Conservation (phyloP, 2,113 vertebrate genomes). For the Apeltes quadracus region DNA sequence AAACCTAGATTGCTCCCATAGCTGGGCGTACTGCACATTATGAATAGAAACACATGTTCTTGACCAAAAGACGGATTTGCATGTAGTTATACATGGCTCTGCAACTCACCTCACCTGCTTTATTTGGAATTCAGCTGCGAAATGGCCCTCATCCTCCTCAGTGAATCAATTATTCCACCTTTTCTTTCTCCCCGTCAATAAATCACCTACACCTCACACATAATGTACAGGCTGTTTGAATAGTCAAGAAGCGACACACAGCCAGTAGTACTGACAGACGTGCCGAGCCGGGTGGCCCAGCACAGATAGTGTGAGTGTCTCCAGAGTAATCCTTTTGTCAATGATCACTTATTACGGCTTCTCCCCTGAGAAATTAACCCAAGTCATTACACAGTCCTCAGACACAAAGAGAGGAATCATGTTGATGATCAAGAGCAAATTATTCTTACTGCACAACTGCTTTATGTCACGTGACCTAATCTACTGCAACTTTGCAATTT, state of each 20-base stretch:
- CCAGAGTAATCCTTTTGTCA: conserved; percentile 66
- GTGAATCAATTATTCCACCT: background rate
- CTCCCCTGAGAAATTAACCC: conserved; percentile 72
- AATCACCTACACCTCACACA: background rate
- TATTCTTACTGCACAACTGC: conserved; percentile 43
- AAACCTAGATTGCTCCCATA: no score
- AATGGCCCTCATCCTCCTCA: background rate
- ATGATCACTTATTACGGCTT: conserved; percentile 66
- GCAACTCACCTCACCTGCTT: background rate
- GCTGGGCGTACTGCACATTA: no score
- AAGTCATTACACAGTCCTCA: conserved; percentile 55
- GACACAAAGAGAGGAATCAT: conserved; percentile 32
- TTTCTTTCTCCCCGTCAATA: background rate
- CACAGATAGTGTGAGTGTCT: conserved; percentile 55
- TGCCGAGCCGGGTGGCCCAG: conserved; percentile 16
- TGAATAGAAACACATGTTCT: background rate
- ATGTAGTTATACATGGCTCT: background rate
- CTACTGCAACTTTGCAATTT: background rate
- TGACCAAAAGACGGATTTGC: no score
- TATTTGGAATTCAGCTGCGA: background rate
- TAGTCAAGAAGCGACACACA: background rate
- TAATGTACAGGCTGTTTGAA: background rate
- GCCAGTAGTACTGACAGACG: conserved; percentile 10
- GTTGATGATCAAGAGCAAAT: conserved; percentile 59
- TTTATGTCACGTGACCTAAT: conserved; percentile 43